These are phyloP conservation scores for Chymomyza amoena DNA, from an alignment of 2,888 invertebrate genomes.

Conservation along the genomic window DNA sequence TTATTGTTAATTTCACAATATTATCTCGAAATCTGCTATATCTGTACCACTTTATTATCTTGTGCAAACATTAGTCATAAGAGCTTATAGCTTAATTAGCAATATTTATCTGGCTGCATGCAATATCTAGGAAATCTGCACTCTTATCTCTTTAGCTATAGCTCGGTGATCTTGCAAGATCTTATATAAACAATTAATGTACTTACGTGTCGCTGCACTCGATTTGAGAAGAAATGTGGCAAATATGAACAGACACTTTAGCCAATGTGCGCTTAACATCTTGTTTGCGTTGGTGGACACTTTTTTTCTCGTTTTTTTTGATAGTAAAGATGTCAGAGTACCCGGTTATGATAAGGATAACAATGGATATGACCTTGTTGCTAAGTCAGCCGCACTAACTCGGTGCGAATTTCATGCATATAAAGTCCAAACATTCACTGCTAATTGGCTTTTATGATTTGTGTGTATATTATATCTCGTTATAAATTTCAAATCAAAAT, in stretches of 20 bases:
- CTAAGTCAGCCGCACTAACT: not conserved
- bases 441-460: slow-evolving; percentile 15
- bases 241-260: slow-evolving; percentile 48
- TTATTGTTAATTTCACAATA: not conserved
- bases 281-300: slow-evolving; percentile 15
- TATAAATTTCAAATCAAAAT: slow-evolving; percentile 59
- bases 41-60: not conserved
- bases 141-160: not conserved
- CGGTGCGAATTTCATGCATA: slow-evolving; percentile 21
- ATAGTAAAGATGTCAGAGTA: not conserved
- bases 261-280: slow-evolving; percentile 39
- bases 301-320: slow-evolving; percentile 20
- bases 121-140: not conserved
- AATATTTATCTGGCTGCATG: not conserved
- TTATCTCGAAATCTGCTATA: not conserved
- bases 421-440: slow-evolving; percentile 5
- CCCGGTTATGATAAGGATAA: slow-evolving; percentile 3
- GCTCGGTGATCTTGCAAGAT: not conserved
- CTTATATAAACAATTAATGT: not conserved
- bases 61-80: not conserved
- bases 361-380: slow-evolving; percentile 60
- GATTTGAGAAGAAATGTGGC: slow-evolving; percentile 11
- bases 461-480: slow-evolving; percentile 33
- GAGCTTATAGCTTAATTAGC: not conserved
- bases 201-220: slow-evolving; percentile 64